Percentiles rank a stretch among this genome's conserved stretches.
Conservation (phyloP, 2,888 invertebrate species). For the Rotaria macrura region DNA sequence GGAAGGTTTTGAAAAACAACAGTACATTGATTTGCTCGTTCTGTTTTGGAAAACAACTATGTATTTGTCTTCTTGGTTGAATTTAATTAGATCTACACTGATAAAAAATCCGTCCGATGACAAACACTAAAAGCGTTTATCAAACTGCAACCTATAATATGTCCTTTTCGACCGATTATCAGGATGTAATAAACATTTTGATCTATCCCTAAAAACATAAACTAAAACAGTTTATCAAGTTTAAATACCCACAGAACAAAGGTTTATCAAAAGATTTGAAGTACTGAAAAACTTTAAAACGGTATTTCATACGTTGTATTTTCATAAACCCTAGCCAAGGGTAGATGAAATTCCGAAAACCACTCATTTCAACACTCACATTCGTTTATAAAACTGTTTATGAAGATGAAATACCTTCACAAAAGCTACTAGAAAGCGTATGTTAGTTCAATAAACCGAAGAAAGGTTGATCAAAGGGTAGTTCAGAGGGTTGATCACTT, state of each 20-base stretch:
- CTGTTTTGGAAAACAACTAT: too few species aligned
- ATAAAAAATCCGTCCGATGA: neutral
- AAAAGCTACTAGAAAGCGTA: too few species aligned
- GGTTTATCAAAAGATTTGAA: neutral
- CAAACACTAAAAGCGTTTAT: too few species aligned
- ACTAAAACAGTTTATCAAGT: neutral
- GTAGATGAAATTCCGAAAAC: neutral
- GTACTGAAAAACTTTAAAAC: neutral
- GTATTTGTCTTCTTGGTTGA: too few species aligned
- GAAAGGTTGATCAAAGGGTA: neutral
- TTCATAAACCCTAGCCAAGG: neutral
- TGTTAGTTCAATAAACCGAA: neutral
- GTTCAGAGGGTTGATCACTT: neutral
- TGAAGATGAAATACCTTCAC: neutral
- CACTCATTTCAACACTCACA: neutral
- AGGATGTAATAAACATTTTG: too few species aligned
- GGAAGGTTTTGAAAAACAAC: too few species aligned
- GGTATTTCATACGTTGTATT: neutral
- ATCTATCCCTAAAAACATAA: neutral
- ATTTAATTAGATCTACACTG: too few species aligned
- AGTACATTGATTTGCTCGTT: too few species aligned
- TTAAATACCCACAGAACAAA: neutral
- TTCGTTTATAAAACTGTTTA: neutral
- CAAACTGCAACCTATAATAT: too few species aligned
- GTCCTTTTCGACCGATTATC: too few species aligned